Conservation (phyloP, 2,113 vertebrate genomes). For the Misgurnus anguillicaudatus region DNA sequence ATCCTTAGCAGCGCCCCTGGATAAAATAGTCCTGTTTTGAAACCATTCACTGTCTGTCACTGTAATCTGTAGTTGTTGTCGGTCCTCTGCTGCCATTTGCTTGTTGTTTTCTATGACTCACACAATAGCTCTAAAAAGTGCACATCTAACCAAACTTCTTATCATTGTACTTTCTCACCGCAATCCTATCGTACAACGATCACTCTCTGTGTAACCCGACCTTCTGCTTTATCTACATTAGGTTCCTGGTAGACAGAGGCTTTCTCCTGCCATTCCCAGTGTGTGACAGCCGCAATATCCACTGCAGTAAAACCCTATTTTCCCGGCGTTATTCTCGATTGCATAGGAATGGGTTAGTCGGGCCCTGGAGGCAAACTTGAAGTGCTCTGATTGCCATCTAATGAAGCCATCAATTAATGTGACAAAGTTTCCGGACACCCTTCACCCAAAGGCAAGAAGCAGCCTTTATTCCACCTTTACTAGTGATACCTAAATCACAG, state of each 20-base stretch:
- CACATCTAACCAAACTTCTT: neutral
- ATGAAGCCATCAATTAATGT: conserved; percentile 61
- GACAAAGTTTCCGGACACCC: conserved; percentile 56
- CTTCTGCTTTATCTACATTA: conserved; percentile 51
- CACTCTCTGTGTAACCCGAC: conserved; percentile 20
- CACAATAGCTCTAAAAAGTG: neutral
- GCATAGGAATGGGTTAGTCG: conserved; percentile 48
- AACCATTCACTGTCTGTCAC: conserved; percentile 16
- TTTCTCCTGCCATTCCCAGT: conserved; percentile 23
- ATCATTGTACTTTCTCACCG: neutral
- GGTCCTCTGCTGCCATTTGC: neutral
- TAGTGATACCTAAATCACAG: conserved; percentile 44
- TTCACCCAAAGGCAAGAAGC: conserved; percentile 45
- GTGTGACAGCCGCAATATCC: conserved; percentile 36
- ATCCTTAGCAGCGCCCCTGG: no score
- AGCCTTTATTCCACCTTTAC: conserved; percentile 48
- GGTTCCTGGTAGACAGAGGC: conserved; percentile 31
- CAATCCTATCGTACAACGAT: conserved; percentile 23
- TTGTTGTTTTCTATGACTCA: neutral
- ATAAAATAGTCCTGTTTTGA: conserved; percentile 24
- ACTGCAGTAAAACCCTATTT: conserved; percentile 48
- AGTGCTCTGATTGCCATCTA: conserved; percentile 51
- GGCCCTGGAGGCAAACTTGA: conserved; percentile 38
- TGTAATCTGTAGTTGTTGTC: conserved; percentile 23
- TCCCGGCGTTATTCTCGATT: conserved; percentile 31